Conservation (phyloP, 2,797 vertebrate genomes). For the Spinibarbus caldwelli region DNA sequence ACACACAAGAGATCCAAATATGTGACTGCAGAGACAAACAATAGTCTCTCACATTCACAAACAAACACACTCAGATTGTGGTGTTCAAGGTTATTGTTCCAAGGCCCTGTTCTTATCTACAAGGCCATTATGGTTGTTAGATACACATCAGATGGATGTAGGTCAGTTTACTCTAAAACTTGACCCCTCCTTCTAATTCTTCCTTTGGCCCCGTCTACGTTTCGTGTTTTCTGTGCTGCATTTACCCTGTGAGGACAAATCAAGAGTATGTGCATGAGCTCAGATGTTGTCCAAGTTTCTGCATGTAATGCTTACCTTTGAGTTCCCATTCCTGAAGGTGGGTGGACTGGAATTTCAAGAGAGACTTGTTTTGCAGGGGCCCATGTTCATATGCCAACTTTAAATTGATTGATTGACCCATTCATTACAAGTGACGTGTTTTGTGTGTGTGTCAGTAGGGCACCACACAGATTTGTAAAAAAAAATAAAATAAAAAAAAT, state of each 20-base stretch:
- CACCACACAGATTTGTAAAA: not conserved
- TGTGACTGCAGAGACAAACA: slow-evolving; percentile 5
- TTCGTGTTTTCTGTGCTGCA: slow-evolving; percentile 9
- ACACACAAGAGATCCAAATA: not conserved
- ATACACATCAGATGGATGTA: slow-evolving; percentile 28
- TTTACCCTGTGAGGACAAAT: slow-evolving; percentile 6
- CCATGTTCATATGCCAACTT: not conserved
- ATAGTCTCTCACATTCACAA: slow-evolving; percentile 7
- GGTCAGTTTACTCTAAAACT: slow-evolving; percentile 23
- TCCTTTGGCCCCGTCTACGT: not conserved
- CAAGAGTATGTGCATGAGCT: not conserved
- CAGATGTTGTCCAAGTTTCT: not conserved
- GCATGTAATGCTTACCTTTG: slow-evolving; percentile 16
- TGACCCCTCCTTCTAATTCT: not conserved
- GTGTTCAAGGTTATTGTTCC: slow-evolving; percentile 36
- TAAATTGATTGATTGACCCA: not conserved
- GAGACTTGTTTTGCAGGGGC: slow-evolving; percentile 38
- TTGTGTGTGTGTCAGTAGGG: not conserved
- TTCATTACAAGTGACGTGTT: not conserved
- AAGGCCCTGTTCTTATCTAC: slow-evolving; percentile 32
- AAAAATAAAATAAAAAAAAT: too few species aligned
- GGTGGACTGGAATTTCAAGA: slow-evolving; percentile 49
- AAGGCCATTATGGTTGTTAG: not conserved
- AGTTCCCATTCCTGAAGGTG: not conserved
- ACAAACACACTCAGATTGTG: not conserved